phyloP scores from a whole-genome alignment of 2,888 invertebrate species.

The Rhaphigaster nebulosa region DNA sequence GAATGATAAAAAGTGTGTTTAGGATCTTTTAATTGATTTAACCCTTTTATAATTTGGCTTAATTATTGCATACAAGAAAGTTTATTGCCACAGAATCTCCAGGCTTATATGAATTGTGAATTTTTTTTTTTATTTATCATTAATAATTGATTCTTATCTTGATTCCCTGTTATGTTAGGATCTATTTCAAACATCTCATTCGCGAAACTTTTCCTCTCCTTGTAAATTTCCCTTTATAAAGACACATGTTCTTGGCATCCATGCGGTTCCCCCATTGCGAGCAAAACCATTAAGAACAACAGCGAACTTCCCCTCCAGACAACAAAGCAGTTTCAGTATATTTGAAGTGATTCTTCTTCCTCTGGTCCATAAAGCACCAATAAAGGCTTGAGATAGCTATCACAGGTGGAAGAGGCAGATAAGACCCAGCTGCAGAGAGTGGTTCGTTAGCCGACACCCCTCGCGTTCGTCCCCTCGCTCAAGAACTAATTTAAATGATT shows the following conservation, averaged over 20 bases:
- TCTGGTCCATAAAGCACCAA: slow-evolving; percentile 17
- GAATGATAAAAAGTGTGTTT: too few relatives aligned
- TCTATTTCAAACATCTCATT: too few relatives aligned
- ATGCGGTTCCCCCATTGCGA: neutral
- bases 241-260: neutral
- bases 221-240: neutral
- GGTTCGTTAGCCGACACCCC: slow-evolving; percentile 18
- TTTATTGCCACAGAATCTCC: too few relatives aligned
- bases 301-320: neutral
- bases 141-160: too few relatives aligned
- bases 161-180: too few relatives aligned
- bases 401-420: slow-evolving; percentile 17
- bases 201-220: neutral
- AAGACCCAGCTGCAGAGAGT: neutral
- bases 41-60: too few relatives aligned
- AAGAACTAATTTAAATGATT: slow-evolving; percentile 23
- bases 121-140: too few relatives aligned
- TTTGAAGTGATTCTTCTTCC: slow-evolving; percentile 31
- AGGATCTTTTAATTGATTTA: too few relatives aligned
- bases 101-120: too few relatives aligned
- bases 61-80: too few relatives aligned
- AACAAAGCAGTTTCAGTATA: neutral
- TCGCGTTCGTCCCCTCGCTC: neutral
- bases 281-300: neutral
- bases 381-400: slow-evolving; percentile 10